Evolutionary conservation across 1,140 invertebrate species (phyloP), one percentile per base, ranked within the genome.

Genomic region (Sycophila sp.): DNA sequence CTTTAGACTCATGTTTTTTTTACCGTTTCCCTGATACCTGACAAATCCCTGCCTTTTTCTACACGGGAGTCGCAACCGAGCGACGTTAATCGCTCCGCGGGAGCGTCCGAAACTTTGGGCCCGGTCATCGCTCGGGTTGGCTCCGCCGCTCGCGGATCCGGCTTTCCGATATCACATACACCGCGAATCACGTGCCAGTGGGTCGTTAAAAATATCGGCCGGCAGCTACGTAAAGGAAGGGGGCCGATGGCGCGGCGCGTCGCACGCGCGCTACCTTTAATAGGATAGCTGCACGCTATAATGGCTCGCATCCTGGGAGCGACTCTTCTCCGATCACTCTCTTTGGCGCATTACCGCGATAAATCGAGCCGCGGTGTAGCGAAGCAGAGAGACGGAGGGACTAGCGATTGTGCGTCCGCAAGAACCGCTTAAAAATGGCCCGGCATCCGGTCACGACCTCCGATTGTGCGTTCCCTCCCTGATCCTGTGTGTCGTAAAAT

Each of bases 271-370:
- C 42, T 47, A 22, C 19, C 66, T 65, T 19, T 72, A 76, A 74
- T 74, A 70, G 74, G 71, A 70, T 70, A 75, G 74, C 71, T 73
- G 65, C 73, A 75, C 60, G 76, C 67, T 40, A 75, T 75, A 73
- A 76, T 69, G 58, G 34, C 49, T 75, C 59, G 56, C 63, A 76
- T 72, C 73, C 66, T 49, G 49, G 45, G 42, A 45, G 6, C 19
- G 24, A 60, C 42, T 36, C 17, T 5, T 1, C 13, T 7, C 45
- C 7, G 13, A 17, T 53, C 36, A 24, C 28, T 24, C 42, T 17
- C 40, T 22, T 22, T 64, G 15, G 11, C 26, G 11, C 13, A 59
- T 40, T 40, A 28, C 22, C 19, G 7, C 15, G n/a, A 64, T 38
- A 64, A 64, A 51, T 64, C 32, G 26, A 19, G 26, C 49, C n/a